phyloP scores from a whole-genome alignment of 2,888 invertebrate species.

The Eristalis pertinax region DNA sequence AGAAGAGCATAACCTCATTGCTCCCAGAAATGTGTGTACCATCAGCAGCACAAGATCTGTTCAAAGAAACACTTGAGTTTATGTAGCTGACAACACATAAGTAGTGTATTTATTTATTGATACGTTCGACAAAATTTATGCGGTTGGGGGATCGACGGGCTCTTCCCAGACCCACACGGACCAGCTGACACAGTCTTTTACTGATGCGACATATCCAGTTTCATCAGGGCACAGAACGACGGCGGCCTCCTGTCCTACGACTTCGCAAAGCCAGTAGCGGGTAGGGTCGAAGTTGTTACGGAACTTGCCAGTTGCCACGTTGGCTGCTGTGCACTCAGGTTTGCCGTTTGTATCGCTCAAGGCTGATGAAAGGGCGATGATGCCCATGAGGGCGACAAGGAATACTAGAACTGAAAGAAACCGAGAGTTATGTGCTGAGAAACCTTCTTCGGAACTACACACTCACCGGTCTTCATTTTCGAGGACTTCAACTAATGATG shows the following conservation, averaged over 20 bases:
- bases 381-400: constrained; percentile 34
- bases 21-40: too few relatives aligned
- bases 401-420: constrained; percentile 31
- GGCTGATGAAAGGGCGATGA: constrained; percentile 64
- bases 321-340: constrained; percentile 75
- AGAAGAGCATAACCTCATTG: too few relatives aligned
- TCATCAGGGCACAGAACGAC: constrained; percentile 73
- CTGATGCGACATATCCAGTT: constrained; percentile 74
- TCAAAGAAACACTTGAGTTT: too few relatives aligned
- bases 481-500: not conserved
- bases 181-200: constrained; percentile 76
- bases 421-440: too few relatives aligned
- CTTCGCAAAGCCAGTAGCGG: constrained; percentile 75
- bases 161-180: constrained; percentile 76
- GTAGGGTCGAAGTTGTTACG: constrained; percentile 77
- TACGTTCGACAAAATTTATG: not conserved
- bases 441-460: not conserved
- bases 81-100: too few relatives aligned
- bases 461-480: constrained; percentile 56
- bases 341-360: constrained; percentile 73
- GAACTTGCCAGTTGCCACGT: constrained; percentile 73
- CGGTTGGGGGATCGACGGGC: constrained; percentile 73
- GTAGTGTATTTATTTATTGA: too few relatives aligned
- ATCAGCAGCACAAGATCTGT: too few relatives aligned
- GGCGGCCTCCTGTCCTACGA: constrained; percentile 65